Conservation (phyloP, 1,140 invertebrate genomes). For the Drosophila asahinai region DNA sequence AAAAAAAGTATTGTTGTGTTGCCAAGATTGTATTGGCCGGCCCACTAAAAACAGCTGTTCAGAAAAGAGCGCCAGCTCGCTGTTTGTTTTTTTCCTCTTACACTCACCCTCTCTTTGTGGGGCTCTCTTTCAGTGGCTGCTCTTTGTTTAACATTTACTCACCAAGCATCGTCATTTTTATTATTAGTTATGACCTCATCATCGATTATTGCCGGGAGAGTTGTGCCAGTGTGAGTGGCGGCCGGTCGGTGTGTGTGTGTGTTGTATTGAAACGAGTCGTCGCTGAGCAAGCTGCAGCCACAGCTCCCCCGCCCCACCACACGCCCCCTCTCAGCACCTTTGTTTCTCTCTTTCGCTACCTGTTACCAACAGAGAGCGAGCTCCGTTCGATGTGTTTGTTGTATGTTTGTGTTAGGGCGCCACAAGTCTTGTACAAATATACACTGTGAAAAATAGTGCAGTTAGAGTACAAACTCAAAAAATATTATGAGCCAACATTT, state of each 20-base stretch:
- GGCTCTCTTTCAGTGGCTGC: slow-evolving; percentile 30
- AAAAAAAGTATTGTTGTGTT: slow-evolving; percentile 6
- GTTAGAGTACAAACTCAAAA: not conserved
- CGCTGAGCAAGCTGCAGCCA: slow-evolving; percentile 49
- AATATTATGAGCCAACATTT: not conserved
- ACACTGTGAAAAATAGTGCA: slow-evolving; percentile 31
- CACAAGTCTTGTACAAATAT: slow-evolving; percentile 73
- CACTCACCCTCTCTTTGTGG: slow-evolving; percentile 4
- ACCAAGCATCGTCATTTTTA: slow-evolving; percentile 80
- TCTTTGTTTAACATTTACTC: slow-evolving; percentile 57
- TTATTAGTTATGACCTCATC: slow-evolving; percentile 85
- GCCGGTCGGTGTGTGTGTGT: slow-evolving; percentile 8
- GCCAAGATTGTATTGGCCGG: slow-evolving; percentile 50
- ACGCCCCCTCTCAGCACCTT: slow-evolving; percentile 28
- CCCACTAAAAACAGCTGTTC: slow-evolving; percentile 75
- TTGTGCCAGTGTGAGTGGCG: slow-evolving; percentile 16
- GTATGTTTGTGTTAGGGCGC: slow-evolving; percentile 45
- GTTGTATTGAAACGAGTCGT: slow-evolving; percentile 79
- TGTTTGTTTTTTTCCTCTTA: slow-evolving; percentile 3
- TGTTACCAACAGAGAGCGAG: slow-evolving; percentile 38
- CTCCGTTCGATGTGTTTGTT: slow-evolving; percentile 2
- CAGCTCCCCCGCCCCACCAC: slow-evolving; percentile 15
- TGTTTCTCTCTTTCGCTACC: slow-evolving; percentile 38
- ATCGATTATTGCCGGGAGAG: slow-evolving; percentile 81
- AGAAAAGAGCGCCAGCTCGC: not conserved